Conservation (phyloP, 2,797 vertebrate genomes). For the Poecilia gillii region DNA sequence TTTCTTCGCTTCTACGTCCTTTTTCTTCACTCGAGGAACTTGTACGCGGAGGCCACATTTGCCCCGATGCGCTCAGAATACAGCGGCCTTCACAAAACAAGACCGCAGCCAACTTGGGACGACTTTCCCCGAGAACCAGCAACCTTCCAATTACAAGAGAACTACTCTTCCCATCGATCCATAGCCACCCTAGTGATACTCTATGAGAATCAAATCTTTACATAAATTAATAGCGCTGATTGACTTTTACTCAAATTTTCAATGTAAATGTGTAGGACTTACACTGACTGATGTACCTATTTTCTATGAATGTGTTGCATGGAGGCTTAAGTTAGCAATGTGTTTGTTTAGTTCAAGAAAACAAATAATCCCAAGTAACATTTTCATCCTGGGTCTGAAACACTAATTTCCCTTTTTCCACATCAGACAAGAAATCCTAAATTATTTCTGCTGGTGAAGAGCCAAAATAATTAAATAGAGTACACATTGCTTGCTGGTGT, state of each 20-base stretch:
- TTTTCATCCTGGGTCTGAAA: not conserved
- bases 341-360: not conserved
- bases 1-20: not conserved
- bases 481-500: too few relatives aligned
- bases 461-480: not conserved
- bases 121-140: not conserved
- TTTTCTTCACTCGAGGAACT: not conserved
- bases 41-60: not conserved
- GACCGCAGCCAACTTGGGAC: not conserved
- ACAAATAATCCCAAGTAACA: not conserved
- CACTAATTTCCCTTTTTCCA: not conserved
- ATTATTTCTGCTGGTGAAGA: not conserved
- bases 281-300: too few relatives aligned
- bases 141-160: not conserved
- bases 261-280: too few relatives aligned
- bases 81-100: not conserved
- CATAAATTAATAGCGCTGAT: not conserved
- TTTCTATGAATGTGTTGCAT: too few relatives aligned
- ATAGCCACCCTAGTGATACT: too few relatives aligned
- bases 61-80: not conserved
- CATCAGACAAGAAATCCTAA: not conserved
- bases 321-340: too few relatives aligned
- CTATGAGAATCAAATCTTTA: not conserved
- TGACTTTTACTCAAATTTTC: not conserved
- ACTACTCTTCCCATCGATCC: not conserved